Percentiles rank a stretch among this genome's conserved stretches.
Evolutionary conservation across 2,888 invertebrate genomes (phyloP).

Genomic region (Hylaea fasciaria): DNA sequence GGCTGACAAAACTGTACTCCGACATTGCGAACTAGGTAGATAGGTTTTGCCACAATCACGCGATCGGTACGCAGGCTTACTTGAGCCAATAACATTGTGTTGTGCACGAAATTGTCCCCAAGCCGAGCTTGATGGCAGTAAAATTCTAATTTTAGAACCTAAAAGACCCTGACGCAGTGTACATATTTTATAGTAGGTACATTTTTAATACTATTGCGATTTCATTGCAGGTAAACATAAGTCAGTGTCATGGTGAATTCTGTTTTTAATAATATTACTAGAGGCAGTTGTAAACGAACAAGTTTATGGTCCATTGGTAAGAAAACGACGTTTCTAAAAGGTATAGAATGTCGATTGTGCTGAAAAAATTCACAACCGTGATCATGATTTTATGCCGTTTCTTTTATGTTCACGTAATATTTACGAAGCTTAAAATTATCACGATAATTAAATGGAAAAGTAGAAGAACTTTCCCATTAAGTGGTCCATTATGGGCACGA

Average conservation of each 20-base stretch:
- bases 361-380: too few relatives aligned
- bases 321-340: too few relatives aligned
- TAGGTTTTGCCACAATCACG: conserved; percentile 77
- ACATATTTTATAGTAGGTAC: conserved; percentile 3
- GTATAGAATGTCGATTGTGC: too few relatives aligned
- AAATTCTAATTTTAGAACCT: conserved; percentile 38
- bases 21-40: conserved; percentile 74
- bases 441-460: not conserved
- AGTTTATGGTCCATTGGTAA: conserved; percentile 25
- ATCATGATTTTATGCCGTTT: too few relatives aligned
- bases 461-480: not conserved
- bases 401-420: too few relatives aligned
- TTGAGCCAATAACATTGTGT: conserved; percentile 60
- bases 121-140: conserved; percentile 33
- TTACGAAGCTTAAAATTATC: not conserved
- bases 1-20: conserved; percentile 68
- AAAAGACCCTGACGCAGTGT: not conserved
- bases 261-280: conserved; percentile 3
- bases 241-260: conserved; percentile 12
- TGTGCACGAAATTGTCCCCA: conserved; percentile 53
- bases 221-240: conserved; percentile 11
- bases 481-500: too few relatives aligned
- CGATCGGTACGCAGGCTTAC: conserved; percentile 65
- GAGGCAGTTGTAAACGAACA: conserved; percentile 26
- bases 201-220: conserved; percentile 7